phyloP scores from a whole-genome alignment of 2,888 invertebrate genomes.

The Mythimna pallens region DNA sequence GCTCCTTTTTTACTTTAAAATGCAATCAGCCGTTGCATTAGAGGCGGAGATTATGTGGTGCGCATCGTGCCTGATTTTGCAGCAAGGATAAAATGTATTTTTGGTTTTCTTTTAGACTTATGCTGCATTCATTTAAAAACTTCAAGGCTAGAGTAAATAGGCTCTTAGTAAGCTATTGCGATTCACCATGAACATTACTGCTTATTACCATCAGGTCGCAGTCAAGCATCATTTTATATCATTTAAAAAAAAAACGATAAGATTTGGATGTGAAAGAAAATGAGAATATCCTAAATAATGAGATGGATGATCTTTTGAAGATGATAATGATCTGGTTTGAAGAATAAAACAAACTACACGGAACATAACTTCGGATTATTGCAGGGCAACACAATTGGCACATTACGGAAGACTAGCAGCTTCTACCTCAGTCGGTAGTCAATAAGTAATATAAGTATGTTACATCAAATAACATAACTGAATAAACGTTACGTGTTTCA shows the following conservation, averaged over 20 bases:
- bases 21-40: slow-evolving; percentile 50
- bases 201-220: too few species aligned
- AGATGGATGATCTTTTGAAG: too few species aligned
- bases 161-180: too few species aligned
- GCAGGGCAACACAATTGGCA: background rate
- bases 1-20: slow-evolving; percentile 45
- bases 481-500: slow-evolving; percentile 3
- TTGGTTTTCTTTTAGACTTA: background rate
- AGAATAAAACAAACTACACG: background rate
- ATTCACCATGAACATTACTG: too few species aligned
- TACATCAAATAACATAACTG: slow-evolving; percentile 6
- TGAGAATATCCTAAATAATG: too few species aligned
- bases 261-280: too few species aligned
- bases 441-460: background rate
- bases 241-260: too few species aligned
- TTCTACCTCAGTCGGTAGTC: background rate
- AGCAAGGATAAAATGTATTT: background rate
- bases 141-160: too few species aligned
- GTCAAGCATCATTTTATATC: too few species aligned
- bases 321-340: background rate
- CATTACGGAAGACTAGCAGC: background rate
- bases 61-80: slow-evolving; percentile 17
- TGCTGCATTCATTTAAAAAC: background rate
- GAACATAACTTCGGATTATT: background rate
- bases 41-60: slow-evolving; percentile 35